Evolutionary conservation across 37 sponge, comb jelly and placozoan species (phyloP).

Genomic region (Aphrocallistes beatrix): DNA sequence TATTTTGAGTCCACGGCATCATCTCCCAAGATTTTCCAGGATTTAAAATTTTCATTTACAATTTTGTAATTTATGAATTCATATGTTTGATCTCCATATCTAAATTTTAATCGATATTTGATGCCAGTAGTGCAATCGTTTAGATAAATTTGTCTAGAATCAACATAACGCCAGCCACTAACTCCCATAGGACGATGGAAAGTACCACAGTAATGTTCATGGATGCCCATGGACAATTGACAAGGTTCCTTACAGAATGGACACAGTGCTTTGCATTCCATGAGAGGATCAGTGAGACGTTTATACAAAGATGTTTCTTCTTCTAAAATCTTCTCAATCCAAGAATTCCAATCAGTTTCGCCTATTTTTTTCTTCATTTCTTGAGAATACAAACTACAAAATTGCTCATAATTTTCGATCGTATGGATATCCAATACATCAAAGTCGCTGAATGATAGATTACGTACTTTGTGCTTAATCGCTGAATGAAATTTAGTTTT

Average conservation of each 20-base stretch:
- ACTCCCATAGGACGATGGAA: neutral
- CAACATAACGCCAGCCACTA: neutral
- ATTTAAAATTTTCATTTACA: neutral
- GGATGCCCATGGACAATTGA: neutral
- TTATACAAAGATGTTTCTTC: neutral
- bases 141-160: neutral
- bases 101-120: neutral
- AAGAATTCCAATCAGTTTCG: neutral
- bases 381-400: neutral
- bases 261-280: neutral
- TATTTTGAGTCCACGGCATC: neutral
- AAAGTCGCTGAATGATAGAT: neutral
- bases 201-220: constrained; percentile 9
- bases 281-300: neutral
- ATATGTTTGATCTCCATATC: neutral
- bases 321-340: neutral
- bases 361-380: neutral
- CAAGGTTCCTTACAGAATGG: neutral
- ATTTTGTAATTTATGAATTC: neutral
- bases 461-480: neutral
- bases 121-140: neutral
- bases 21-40: neutral
- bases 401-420: neutral
- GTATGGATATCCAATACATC: neutral
- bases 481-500: neutral